These are phyloP conservation scores for Urophycis tenuis DNA, from an alignment of 2,797 vertebrate genomes.

Conservation along the genomic window DNA sequence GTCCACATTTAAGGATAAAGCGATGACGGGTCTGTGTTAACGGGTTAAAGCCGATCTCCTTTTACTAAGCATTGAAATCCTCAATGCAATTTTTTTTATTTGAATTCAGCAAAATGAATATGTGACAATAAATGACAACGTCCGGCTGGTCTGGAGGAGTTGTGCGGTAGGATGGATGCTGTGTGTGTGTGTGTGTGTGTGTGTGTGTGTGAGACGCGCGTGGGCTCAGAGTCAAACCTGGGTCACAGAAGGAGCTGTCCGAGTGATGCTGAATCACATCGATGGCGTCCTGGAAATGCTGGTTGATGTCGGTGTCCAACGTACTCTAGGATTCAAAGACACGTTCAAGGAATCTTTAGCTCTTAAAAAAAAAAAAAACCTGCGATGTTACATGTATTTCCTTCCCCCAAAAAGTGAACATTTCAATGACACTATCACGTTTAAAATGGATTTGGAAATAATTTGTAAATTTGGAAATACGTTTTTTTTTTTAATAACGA, in stretches of 20 bases:
- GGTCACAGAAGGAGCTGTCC: slow-evolving; percentile 62
- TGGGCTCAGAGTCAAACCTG: slow-evolving; percentile 66
- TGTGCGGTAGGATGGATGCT: too few species aligned
- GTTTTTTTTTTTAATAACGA: background rate
- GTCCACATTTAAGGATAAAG: too few species aligned
- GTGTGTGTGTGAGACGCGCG: background rate
- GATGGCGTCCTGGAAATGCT: slow-evolving; percentile 91
- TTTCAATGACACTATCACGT: background rate
- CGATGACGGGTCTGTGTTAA: too few species aligned
- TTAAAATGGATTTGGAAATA: background rate
- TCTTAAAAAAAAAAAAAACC: background rate
- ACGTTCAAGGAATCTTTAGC: background rate
- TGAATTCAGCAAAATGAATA: too few species aligned
- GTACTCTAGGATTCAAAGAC: slow-evolving; percentile 61
- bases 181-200: background rate
- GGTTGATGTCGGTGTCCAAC: slow-evolving; percentile 79
- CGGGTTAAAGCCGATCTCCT: too few species aligned
- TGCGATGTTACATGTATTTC: background rate
- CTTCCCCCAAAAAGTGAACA: background rate
- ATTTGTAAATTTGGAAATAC: background rate
- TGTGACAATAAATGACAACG: background rate
- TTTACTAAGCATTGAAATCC: too few species aligned
- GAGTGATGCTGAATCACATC: slow-evolving; percentile 88
- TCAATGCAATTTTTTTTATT: too few species aligned
- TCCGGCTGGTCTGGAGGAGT: background rate